Evolutionary conservation across 2,797 vertebrate genomes (phyloP), one percentile per base, ranked within the genome.

Genomic region (Tinamus major): DNA sequence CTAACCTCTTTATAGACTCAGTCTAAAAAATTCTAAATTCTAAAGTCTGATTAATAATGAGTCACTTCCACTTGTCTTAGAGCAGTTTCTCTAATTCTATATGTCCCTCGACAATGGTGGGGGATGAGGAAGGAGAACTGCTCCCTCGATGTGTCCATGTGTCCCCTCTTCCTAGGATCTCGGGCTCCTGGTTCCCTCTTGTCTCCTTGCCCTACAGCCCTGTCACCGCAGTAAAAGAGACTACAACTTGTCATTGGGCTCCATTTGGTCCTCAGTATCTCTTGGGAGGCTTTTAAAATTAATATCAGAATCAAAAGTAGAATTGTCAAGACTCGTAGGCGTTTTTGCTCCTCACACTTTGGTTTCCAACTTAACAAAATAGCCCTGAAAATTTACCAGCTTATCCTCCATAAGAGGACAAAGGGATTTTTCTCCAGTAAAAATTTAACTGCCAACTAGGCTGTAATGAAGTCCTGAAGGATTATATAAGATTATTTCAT

Each of bases 91-190:
- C 4, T 12, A 27, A 19, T 13, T 19, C 8, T 11, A 51, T 35
- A 31, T 42, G 17, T 23, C 39, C 48, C 63, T 26, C 6, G 53
- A 15, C 29, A 31, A n/a, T 56, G 53, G 53, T 19, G 10, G 53
- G 17, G 29, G 9, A 31, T 11, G 53, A 80, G 31, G 29, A 29
- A 3, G 1, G 9, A 13, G 1, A 10, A 13, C 48, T 67, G 26
- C 23, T 90, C 12, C 21, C 74, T 21, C 4, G 12, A 9, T 56
- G 29, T 24, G 23, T 49, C 23, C 48, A 49, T 49, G 23, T 24
- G 48, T 63, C 23, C 16, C 1, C 0, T 55, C 61, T 76, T 0
- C 0, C 5, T 64, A 31, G 29, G 53, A 55, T 16, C 18, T 19
- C 6, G 29, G 27, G 11, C 24, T 37, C 41, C 39, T 75, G 31